Percentiles rank a stretch among this genome's conserved stretches.
These are phyloP conservation scores for Parotocinclus haroldoi DNA, from an alignment of 2,797 vertebrate species.

Conservation along the genomic window DNA sequence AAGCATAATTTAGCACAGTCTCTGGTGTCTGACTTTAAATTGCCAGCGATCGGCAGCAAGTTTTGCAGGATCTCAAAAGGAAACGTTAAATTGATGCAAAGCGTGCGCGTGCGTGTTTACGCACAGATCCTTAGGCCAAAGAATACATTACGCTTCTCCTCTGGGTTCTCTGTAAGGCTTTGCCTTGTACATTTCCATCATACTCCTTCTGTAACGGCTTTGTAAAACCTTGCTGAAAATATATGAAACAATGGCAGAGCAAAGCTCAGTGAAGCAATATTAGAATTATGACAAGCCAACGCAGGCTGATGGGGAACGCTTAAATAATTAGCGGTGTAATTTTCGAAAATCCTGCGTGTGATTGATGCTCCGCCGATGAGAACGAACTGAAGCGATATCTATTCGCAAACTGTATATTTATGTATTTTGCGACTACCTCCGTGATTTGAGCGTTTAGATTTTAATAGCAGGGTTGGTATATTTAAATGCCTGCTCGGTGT, in stretches of 20 bases:
- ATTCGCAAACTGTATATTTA: not conserved
- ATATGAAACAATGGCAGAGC: constrained; percentile 11
- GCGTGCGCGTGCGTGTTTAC: constrained; percentile 21
- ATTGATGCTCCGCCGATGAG: constrained; percentile 1
- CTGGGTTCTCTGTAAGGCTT: constrained; percentile 6
- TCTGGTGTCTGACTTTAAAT: constrained; percentile 70
- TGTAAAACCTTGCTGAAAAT: constrained; percentile 42
- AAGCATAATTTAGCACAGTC: constrained; percentile 70
- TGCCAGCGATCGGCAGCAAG: constrained; percentile 60
- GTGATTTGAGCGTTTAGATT: not conserved
- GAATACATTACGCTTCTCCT: constrained; percentile 11
- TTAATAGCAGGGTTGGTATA: constrained; percentile 14
- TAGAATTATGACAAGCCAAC: constrained; percentile 17
- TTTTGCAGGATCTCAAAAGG: constrained; percentile 52
- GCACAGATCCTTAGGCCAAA: constrained; percentile 24
- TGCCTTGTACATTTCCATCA: constrained; percentile 17
- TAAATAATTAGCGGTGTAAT: constrained; percentile 31
- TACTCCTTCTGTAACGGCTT: constrained; percentile 16
- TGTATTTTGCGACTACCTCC: not conserved
- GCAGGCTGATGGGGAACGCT: constrained; percentile 28
- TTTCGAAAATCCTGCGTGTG: constrained; percentile 12
- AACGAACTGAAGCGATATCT: constrained; percentile 1
- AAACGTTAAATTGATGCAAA: constrained; percentile 28
- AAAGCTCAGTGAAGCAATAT: constrained; percentile 12
- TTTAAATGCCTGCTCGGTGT: not conserved